phyloP scores from a whole-genome alignment of 53 echinoderm and acorn worm species.

The Antedon mediterranea region DNA sequence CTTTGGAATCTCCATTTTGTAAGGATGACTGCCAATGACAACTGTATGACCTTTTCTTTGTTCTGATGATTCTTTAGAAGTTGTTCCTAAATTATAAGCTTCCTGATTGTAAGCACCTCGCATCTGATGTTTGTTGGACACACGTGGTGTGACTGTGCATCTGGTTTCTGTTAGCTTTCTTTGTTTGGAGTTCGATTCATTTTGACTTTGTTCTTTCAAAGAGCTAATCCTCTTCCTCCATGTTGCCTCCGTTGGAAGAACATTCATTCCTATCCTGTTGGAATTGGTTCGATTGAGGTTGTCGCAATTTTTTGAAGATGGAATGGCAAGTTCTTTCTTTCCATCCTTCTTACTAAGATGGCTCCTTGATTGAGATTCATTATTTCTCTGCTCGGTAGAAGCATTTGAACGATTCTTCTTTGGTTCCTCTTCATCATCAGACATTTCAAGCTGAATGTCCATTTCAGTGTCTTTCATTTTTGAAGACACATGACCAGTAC shows the following conservation, averaged over 20 bases:
- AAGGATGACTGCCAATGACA: background rate
- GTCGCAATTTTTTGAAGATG: background rate
- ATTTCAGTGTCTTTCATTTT: background rate
- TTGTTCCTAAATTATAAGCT: too few relatives aligned
- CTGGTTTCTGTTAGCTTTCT: too few relatives aligned
- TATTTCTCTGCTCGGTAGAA: background rate
- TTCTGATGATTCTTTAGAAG: background rate
- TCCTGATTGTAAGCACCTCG: too few relatives aligned
- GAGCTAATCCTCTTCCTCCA: background rate
- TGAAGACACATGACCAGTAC: too few relatives aligned
- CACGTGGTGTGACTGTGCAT: too few relatives aligned
- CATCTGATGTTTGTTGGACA: too few relatives aligned
- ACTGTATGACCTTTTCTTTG: background rate
- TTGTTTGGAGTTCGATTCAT: too few relatives aligned
- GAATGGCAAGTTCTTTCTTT: background rate
- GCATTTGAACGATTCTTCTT: background rate
- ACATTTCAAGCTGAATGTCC: background rate
- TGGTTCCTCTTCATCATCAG: background rate
- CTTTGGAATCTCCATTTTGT: background rate
- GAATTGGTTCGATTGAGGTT: too few relatives aligned
- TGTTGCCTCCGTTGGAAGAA: too few relatives aligned
- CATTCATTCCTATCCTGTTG: too few relatives aligned
- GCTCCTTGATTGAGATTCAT: background rate
- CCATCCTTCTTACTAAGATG: background rate
- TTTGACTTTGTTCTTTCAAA: background rate